Percentiles rank a stretch among this genome's conserved stretches.
These are phyloP conservation scores for Pelodytes ibericus DNA, from an alignment of 2,797 vertebrate species.

Conservation along the genomic window DNA sequence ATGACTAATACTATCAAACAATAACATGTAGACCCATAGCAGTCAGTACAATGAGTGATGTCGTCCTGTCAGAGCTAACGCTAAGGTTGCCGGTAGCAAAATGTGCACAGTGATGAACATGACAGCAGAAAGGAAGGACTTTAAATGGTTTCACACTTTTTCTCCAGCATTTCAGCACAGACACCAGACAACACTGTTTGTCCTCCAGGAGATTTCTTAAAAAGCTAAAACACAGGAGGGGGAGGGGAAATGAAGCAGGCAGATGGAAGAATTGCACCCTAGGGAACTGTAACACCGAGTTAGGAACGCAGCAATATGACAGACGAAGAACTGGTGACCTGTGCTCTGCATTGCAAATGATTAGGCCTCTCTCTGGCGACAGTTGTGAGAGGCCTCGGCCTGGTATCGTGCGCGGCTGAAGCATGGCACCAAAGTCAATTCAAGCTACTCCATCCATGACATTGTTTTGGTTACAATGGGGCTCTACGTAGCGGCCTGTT, in stretches of 20 bases:
- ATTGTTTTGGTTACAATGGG: slow-evolving; percentile 56
- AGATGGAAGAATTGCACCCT: slow-evolving; percentile 64
- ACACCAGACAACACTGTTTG: slow-evolving; percentile 57
- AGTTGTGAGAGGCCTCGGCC: slow-evolving; percentile 62
- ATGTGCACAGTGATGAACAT: slow-evolving; percentile 58
- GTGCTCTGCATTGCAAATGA: slow-evolving; percentile 62
- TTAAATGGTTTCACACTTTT: slow-evolving; percentile 64
- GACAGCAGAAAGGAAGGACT: slow-evolving; percentile 63
- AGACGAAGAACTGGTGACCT: slow-evolving; percentile 68
- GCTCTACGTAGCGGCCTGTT: slow-evolving; percentile 39
- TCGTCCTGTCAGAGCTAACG: slow-evolving; percentile 57
- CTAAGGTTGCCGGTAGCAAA: slow-evolving; percentile 47
- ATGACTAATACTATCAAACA: too few species aligned
- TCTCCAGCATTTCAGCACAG: slow-evolving; percentile 58
- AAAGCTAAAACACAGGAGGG: slow-evolving; percentile 58
- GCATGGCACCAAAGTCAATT: slow-evolving; percentile 46
- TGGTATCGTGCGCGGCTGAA: slow-evolving; percentile 58
- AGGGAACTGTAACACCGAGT: slow-evolving; percentile 64
- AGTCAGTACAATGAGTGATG: slow-evolving; percentile 30
- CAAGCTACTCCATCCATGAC: slow-evolving; percentile 54
- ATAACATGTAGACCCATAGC: too few species aligned
- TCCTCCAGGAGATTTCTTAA: slow-evolving; percentile 61
- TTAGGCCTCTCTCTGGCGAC: slow-evolving; percentile 54
- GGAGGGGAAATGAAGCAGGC: slow-evolving; percentile 64
- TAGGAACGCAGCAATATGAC: slow-evolving; percentile 68